These are phyloP conservation scores for Esox masquinongy DNA, from an alignment of 2,797 vertebrate genomes.

Conservation along the genomic window DNA sequence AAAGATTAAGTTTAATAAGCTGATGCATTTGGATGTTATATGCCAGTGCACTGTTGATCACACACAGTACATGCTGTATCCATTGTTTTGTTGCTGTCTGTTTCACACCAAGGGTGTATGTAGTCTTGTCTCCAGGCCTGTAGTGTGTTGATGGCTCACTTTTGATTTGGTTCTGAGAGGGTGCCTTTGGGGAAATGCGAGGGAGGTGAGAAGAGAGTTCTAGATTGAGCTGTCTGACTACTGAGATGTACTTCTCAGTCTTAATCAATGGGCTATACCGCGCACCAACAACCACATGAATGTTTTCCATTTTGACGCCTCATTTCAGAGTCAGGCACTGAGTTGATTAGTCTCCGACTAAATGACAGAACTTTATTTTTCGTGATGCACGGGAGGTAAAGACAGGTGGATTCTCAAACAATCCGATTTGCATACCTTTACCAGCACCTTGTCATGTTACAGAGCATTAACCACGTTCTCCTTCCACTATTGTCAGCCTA, in stretches of 20 bases:
- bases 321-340: conserved; percentile 24
- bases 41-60: not conserved
- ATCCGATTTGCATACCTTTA: not conserved
- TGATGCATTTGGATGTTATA: not conserved
- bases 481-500: not conserved
- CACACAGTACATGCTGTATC: conserved; percentile 2
- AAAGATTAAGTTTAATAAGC: not conserved
- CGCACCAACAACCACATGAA: conserved; percentile 27
- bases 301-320: conserved; percentile 9
- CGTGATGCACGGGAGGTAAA: not conserved
- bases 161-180: conserved; percentile 45
- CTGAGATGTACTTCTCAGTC: conserved; percentile 49
- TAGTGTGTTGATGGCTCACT: conserved; percentile 41
- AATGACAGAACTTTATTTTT: not conserved
- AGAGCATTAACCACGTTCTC: not conserved
- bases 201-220: conserved; percentile 32
- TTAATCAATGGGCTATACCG: conserved; percentile 50
- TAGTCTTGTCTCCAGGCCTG: conserved; percentile 25
- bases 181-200: conserved; percentile 26
- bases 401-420: not conserved
- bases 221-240: conserved; percentile 50
- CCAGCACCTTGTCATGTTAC: not conserved
- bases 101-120: not conserved
- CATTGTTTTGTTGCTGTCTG: conserved; percentile 15
- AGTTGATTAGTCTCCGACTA: conserved; percentile 22